phyloP scores from a whole-genome alignment of 2,888 invertebrate species.

The Odontocolon sp. region DNA sequence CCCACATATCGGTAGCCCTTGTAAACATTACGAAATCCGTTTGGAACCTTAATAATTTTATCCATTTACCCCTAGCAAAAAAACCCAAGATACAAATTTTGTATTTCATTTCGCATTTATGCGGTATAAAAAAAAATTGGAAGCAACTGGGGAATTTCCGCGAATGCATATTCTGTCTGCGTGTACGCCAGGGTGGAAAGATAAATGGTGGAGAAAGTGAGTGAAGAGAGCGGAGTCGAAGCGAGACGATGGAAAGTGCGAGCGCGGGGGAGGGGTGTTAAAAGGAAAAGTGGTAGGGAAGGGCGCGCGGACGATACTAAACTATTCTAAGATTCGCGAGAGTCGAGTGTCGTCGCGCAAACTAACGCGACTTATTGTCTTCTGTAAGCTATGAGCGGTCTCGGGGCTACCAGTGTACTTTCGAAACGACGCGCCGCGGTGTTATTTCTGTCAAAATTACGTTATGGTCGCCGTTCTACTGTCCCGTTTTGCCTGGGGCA shows the following conservation, averaged over 20 bases:
- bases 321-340: conserved; percentile 76
- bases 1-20: too few species aligned
- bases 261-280: too few species aligned
- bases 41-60: too few species aligned
- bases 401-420: conserved; percentile 26
- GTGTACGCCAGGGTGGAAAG: conserved; percentile 41
- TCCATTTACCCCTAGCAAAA: too few species aligned
- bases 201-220: conserved; percentile 59
- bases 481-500: conserved; percentile 63
- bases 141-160: conserved; percentile 46
- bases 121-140: not conserved
- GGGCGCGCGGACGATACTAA: conserved; percentile 65
- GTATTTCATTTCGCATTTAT: too few species aligned
- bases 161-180: conserved; percentile 59
- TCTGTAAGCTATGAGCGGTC: conserved; percentile 27
- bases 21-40: too few species aligned
- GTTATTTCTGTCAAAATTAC: conserved; percentile 80
- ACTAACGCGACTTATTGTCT: conserved; percentile 57
- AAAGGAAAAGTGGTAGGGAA: too few species aligned
- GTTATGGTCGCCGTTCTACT: conserved; percentile 73
- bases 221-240: conserved; percentile 56
- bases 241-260: conserved; percentile 57
- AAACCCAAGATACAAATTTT: too few species aligned
- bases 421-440: conserved; percentile 61
- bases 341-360: conserved; percentile 61